Conservation (phyloP, 2,113 vertebrate species). For the Dolichotis patagonum region DNA sequence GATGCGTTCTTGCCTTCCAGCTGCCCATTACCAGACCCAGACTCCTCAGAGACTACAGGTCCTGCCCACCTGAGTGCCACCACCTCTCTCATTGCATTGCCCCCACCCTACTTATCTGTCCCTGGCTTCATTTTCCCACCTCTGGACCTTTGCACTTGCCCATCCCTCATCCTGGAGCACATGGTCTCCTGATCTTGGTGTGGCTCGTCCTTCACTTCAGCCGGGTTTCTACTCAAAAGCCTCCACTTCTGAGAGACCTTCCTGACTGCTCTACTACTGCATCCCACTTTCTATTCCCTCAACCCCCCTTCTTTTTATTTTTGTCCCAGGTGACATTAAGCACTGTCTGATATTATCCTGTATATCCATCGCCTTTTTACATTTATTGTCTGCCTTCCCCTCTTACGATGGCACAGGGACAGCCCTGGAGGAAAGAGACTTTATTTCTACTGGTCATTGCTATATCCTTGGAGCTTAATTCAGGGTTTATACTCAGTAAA, state of each 20-base stretch:
- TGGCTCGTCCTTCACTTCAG: background rate
- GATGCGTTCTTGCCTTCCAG: background rate
- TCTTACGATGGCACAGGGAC: no score
- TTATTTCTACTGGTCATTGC: background rate
- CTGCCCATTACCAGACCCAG: background rate
- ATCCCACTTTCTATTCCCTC: background rate
- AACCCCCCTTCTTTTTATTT: background rate
- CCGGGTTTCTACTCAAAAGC: background rate
- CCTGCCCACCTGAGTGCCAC: background rate
- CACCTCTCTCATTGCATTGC: background rate
- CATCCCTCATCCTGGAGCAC: background rate
- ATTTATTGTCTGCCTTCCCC: background rate
- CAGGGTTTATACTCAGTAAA: background rate
- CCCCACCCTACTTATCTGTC: background rate
- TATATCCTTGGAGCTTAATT: background rate
- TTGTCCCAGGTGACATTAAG: background rate
- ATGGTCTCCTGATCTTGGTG: no score
- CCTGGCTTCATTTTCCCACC: background rate
- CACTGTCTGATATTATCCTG: background rate
- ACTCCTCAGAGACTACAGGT: background rate
- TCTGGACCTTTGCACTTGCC: background rate
- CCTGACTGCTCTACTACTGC: background rate
- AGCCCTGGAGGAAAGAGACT: background rate
- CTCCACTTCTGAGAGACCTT: background rate
- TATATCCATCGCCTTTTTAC: background rate